Percentiles rank a stretch among this genome's conserved stretches.
These are phyloP conservation scores for Falco peregrinus DNA, from an alignment of 2,797 vertebrate genomes.

Conservation along the genomic window DNA sequence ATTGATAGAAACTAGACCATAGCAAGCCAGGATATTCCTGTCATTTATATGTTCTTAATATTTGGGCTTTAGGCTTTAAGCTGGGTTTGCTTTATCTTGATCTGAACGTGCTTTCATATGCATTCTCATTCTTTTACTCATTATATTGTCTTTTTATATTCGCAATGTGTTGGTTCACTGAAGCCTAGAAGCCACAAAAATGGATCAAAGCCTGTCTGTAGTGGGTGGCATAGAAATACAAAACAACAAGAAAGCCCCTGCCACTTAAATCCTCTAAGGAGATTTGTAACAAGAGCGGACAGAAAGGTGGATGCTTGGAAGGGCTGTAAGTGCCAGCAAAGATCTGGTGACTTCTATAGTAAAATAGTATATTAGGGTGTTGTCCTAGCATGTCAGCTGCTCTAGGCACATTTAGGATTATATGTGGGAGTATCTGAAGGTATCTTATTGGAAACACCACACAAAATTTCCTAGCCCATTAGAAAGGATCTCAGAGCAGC, in stretches of 20 bases:
- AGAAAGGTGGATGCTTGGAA: neutral
- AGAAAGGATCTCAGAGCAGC: neutral
- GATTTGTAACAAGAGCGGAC: neutral
- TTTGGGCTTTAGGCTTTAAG: neutral
- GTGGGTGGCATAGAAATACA: neutral
- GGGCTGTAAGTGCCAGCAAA: neutral
- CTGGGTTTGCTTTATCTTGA: neutral
- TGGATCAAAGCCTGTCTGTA: neutral
- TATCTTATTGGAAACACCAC: neutral
- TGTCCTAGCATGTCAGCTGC: neutral
- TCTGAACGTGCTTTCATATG: neutral
- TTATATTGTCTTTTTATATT: neutral
- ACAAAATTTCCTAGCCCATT: neutral
- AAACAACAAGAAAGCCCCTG: neutral
- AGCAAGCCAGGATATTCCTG: neutral
- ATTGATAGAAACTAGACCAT: neutral
- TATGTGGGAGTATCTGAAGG: neutral
- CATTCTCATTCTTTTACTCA: neutral
- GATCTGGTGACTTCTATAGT: neutral
- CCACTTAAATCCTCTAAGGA: neutral
- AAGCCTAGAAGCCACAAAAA: neutral
- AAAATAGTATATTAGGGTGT: neutral
- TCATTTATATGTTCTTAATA: neutral
- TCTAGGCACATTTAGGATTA: neutral
- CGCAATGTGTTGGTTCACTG: rapidly evolving